Conservation (phyloP, 2,113 vertebrate species). For the Oryzias javanicus region DNA sequence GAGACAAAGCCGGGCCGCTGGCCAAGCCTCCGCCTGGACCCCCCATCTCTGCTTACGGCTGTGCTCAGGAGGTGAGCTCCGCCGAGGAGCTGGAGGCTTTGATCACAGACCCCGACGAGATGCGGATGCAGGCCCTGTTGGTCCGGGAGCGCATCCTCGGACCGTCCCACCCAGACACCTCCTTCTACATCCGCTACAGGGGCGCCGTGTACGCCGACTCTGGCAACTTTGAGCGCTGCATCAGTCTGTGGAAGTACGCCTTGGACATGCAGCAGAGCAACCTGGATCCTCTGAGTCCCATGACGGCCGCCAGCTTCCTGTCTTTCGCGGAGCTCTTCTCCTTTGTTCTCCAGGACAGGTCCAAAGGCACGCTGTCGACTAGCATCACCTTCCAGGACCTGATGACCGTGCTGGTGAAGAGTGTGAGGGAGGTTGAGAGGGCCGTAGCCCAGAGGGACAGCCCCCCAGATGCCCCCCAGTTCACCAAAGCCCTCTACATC, state of each 20-base stretch:
- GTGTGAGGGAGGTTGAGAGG: conserved; percentile 91
- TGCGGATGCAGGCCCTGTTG: conserved; percentile 93
- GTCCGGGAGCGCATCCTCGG: conserved; percentile 92
- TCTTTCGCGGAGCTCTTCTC: conserved; percentile 96
- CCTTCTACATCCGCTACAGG: conserved; percentile 94
- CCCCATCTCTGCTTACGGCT: conserved; percentile 87
- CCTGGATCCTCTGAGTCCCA: conserved; percentile 93
- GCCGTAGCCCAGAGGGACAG: conserved; percentile 85
- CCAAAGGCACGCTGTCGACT: conserved; percentile 84
- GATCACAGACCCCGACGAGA: conserved; percentile 92
- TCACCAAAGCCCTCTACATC: conserved; percentile 90
- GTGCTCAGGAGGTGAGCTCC: conserved; percentile 83
- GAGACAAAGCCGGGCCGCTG: conserved; percentile 73
- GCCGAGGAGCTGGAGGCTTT: conserved; percentile 89
- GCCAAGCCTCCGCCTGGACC: conserved; percentile 84
- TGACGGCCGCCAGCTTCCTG: conserved; percentile 95
- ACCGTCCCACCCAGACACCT: conserved; percentile 92
- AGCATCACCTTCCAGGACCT: conserved; percentile 90
- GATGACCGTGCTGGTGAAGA: conserved; percentile 90
- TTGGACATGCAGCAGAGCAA: conserved; percentile 95
- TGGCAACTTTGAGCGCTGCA: conserved; percentile 92
- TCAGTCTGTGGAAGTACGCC: conserved; percentile 93
- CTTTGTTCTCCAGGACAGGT: conserved; percentile 91
- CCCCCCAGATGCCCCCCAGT: conserved; percentile 84
- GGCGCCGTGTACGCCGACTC: conserved; percentile 94